Conservation (phyloP, 1,140 invertebrate genomes). For the Hycleus cichorii region DNA sequence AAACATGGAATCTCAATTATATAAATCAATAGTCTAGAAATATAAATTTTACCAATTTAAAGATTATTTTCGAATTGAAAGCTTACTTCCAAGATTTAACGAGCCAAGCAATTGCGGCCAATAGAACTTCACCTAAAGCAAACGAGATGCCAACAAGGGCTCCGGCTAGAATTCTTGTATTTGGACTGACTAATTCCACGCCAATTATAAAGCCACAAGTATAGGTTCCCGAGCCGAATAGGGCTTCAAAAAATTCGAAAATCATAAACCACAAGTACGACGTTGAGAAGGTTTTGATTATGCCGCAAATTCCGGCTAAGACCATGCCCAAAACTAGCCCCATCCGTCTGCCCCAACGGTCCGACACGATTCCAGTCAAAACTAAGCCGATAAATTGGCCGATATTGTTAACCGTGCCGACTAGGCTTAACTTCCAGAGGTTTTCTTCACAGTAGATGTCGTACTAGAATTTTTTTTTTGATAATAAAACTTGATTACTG, state of each 20-base stretch:
- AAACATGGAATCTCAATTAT: constrained; percentile 25
- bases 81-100: constrained; percentile 53
- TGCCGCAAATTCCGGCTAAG: constrained; percentile 42
- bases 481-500: background rate
- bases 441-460: constrained; percentile 49
- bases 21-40: constrained; percentile 45
- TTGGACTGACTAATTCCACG: constrained; percentile 60
- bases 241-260: constrained; percentile 58
- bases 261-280: constrained; percentile 42
- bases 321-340: constrained; percentile 48
- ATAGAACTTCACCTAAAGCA: constrained; percentile 62
- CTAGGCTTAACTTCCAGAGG: constrained; percentile 60
- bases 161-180: constrained; percentile 64
- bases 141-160: constrained; percentile 63
- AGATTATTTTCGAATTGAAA: too few species aligned
- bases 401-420: constrained; percentile 61
- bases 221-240: constrained; percentile 53
- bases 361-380: constrained; percentile 57
- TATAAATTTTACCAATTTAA: constrained; percentile 32
- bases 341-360: constrained; percentile 55
- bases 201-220: constrained; percentile 47
- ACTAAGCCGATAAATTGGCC: constrained; percentile 61
- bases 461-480: constrained; percentile 41
- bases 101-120: constrained; percentile 67
- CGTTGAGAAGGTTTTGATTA: background rate